Evolutionary conservation across 2,888 invertebrate species (phyloP).

Genomic region (Ceratothoa steindachneri): DNA sequence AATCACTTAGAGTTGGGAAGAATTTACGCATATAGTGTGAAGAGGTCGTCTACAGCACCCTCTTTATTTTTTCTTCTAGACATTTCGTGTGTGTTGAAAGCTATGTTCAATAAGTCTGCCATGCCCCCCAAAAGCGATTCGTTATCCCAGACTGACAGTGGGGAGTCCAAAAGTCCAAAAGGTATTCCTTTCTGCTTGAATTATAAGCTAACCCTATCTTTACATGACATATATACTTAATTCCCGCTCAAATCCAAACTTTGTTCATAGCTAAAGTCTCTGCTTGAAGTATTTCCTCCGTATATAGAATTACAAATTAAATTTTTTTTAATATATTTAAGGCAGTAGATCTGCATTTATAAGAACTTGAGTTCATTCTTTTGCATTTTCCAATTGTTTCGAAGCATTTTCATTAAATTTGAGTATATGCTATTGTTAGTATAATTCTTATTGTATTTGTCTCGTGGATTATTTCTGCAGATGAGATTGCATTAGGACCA

Average conservation of each 20-base stretch:
- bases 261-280: background rate
- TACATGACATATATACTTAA: background rate
- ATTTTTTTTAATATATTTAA: background rate
- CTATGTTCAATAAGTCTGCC: conserved; percentile 48
- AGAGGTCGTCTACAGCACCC: background rate
- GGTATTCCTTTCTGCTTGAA: conserved; percentile 35
- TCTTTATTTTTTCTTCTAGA: conserved; percentile 41
- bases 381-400: background rate
- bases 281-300: background rate
- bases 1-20: too few relatives aligned
- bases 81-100: conserved; percentile 48
- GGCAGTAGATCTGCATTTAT: background rate
- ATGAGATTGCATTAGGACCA: too few relatives aligned
- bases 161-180: conserved; percentile 47
- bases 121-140: conserved; percentile 47
- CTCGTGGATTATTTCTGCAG: too few relatives aligned
- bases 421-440: background rate
- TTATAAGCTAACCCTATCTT: background rate
- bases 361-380: background rate
- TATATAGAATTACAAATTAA: background rate
- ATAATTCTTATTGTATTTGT: background rate
- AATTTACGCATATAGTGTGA: background rate
- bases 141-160: conserved; percentile 45
- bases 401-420: background rate
- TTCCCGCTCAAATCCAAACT: background rate